Evolutionary conservation across 1,140 invertebrate species (phyloP).

Genomic region (Pemphigus obesinymphae): DNA sequence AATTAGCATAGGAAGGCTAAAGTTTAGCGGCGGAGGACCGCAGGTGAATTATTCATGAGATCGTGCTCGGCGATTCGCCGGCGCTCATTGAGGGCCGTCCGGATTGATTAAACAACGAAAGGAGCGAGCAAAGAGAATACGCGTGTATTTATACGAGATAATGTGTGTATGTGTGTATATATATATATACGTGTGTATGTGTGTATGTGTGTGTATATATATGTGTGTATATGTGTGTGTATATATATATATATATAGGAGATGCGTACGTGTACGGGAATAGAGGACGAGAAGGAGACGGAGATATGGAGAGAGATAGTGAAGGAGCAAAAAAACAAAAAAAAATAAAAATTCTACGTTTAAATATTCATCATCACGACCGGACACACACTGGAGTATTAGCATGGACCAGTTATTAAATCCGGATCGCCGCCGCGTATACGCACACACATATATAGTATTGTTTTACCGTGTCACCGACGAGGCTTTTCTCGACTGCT

Average conservation of each 20-base stretch:
- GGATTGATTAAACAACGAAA: slow-evolving; percentile 38
- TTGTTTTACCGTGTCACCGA: slow-evolving; percentile 37
- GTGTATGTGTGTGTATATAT: no score
- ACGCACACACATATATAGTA: neutral
- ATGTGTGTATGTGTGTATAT: no score
- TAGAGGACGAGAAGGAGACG: neutral
- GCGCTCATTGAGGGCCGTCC: slow-evolving; percentile 33
- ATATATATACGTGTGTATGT: no score
- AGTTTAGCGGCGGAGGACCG: slow-evolving; percentile 2
- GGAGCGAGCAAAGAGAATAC: no score
- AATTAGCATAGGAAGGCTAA: slow-evolving; percentile 35
- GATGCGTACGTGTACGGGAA: no score
- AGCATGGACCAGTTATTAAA: slow-evolving; percentile 40
- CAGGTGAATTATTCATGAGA: slow-evolving; percentile 38
- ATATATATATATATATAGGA: no score
- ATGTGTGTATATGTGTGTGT: no score
- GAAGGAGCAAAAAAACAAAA: neutral
- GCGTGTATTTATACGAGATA: no score
- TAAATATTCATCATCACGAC: slow-evolving; percentile 42
- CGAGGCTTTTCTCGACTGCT: slow-evolving; percentile 13
- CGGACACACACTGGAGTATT: slow-evolving; percentile 34
- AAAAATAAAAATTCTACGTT: slow-evolving; percentile 9
- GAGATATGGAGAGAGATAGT: neutral
- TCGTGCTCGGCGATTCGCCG: slow-evolving; percentile 35
- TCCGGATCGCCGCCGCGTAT: slow-evolving; percentile 32